Conservation (phyloP, 2,113 vertebrate genomes). For the Microcebus murinus region DNA sequence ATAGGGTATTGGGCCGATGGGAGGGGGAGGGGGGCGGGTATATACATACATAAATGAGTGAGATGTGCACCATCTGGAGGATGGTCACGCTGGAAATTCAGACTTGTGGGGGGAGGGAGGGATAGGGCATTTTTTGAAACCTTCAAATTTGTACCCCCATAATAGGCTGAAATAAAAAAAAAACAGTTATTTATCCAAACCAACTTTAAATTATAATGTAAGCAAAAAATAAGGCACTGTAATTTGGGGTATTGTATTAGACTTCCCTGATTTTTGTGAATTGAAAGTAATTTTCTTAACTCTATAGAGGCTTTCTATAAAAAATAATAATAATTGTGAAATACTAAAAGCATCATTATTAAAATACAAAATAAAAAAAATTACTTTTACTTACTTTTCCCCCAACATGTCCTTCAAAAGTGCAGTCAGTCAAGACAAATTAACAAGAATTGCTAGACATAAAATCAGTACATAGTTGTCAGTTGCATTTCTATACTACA, state of each 20-base stretch:
- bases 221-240: neutral
- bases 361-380: neutral
- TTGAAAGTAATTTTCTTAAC: constrained; percentile 1
- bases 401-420: neutral
- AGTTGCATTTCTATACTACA: neutral
- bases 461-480: neutral
- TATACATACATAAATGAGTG: too few species aligned
- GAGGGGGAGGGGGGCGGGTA: too few species aligned
- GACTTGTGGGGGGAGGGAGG: too few species aligned
- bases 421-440: neutral
- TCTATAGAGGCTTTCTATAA: neutral
- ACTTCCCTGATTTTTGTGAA: neutral
- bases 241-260: neutral
- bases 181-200: neutral
- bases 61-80: too few species aligned
- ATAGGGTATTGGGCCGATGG: too few species aligned
- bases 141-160: too few species aligned
- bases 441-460: neutral
- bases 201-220: neutral
- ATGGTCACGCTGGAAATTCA: too few species aligned
- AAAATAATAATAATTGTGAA: neutral
- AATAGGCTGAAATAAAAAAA: too few species aligned
- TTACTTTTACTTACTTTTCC: neutral
- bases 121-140: too few species aligned
- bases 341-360: neutral